Percentiles rank a stretch among this genome's conserved stretches.
Evolutionary conservation across 2,797 vertebrate species (phyloP).

Genomic region (Labroides dimidiatus): DNA sequence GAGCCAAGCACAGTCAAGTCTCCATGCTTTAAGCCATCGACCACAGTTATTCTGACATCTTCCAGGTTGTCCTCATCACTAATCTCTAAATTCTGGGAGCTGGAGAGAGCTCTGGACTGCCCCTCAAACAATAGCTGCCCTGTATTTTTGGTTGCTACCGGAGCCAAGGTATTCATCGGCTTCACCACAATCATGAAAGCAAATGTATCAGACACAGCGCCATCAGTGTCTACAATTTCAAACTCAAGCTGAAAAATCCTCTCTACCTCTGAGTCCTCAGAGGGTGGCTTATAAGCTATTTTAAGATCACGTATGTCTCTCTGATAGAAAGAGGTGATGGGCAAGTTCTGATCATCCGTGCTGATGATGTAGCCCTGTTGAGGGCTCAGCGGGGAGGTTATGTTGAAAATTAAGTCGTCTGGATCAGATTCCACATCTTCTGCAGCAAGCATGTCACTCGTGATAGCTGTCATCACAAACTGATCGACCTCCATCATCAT

Average conservation of each 20-base stretch:
- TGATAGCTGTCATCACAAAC: constrained; percentile 89
- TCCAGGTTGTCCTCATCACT: constrained; percentile 89
- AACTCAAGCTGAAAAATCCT: constrained; percentile 90
- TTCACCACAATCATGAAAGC: constrained; percentile 91
- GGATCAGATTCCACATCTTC: constrained; percentile 86
- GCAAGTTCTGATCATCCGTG: constrained; percentile 87
- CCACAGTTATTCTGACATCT: constrained; percentile 85
- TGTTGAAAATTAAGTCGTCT: constrained; percentile 89
- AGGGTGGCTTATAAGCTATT: constrained; percentile 90
- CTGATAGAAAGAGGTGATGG: constrained; percentile 90
- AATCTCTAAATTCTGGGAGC: constrained; percentile 86
- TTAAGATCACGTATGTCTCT: constrained; percentile 89
- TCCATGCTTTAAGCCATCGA: constrained; percentile 86
- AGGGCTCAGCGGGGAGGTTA: constrained; percentile 78
- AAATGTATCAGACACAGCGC: constrained; percentile 87
- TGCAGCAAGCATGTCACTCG: constrained; percentile 86
- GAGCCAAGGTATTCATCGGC: constrained; percentile 89
- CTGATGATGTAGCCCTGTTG: constrained; percentile 88
- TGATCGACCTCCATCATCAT: constrained; percentile 91
- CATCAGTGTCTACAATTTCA: constrained; percentile 87
- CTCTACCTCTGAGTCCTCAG: constrained; percentile 83
- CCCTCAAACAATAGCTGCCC: constrained; percentile 91
- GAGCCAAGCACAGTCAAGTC: constrained; percentile 78
- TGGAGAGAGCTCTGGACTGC: constrained; percentile 86
- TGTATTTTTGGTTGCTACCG: constrained; percentile 84